Conservation (phyloP, 2,797 vertebrate species). For the Peromyscus eremicus region DNA sequence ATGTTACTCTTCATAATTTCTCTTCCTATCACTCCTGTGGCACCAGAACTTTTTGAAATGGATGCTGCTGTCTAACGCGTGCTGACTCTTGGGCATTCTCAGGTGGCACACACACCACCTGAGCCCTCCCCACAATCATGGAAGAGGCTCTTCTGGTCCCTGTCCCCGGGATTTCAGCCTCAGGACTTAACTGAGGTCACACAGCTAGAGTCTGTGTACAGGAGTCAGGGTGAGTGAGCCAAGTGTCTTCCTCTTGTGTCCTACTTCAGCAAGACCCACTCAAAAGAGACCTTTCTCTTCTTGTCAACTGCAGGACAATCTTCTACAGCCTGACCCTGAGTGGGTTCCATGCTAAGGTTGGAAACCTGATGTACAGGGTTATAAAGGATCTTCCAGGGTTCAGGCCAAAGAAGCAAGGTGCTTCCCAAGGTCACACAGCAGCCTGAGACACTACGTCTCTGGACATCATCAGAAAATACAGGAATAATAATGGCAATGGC, state of each 20-base stretch:
- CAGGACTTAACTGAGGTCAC: neutral
- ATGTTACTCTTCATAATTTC: neutral
- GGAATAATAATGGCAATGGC: neutral
- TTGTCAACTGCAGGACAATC: neutral
- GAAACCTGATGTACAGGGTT: neutral
- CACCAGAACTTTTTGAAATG: neutral
- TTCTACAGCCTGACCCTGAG: neutral
- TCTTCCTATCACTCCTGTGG: neutral
- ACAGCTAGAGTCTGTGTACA: neutral
- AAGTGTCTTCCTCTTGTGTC: neutral
- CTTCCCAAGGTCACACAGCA: slow-evolving; percentile 50
- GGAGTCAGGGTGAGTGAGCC: neutral
- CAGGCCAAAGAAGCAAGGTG: slow-evolving; percentile 25
- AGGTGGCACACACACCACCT: neutral
- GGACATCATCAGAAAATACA: neutral
- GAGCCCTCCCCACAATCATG: neutral
- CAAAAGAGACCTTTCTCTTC: slow-evolving; percentile 17
- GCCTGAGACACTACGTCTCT: neutral
- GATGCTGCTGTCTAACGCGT: neutral
- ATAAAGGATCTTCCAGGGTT: slow-evolving; percentile 14
- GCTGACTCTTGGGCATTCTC: slow-evolving; percentile 5
- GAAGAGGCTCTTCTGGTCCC: neutral
- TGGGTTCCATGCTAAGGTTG: neutral
- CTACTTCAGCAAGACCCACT: neutral
- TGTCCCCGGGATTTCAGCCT: neutral